These are phyloP conservation scores for Gallirallus australis DNA, from an alignment of 2,797 vertebrate species.

Conservation along the genomic window DNA sequence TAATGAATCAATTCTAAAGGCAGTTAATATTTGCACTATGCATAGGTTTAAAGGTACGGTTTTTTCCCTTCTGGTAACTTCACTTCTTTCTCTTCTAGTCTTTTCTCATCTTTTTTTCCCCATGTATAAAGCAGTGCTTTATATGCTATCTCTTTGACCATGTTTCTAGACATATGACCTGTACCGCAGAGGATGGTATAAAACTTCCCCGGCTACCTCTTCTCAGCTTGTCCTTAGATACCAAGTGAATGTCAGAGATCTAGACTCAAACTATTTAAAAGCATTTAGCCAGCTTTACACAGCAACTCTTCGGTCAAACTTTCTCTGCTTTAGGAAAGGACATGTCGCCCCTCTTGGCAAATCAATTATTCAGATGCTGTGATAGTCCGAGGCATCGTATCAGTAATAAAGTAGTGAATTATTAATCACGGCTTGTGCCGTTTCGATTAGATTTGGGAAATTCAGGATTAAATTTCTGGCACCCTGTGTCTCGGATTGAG, in stretches of 20 bases:
- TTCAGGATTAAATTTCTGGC: slow-evolving; percentile 79
- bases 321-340: slow-evolving; percentile 71
- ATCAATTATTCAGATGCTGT: slow-evolving; percentile 80
- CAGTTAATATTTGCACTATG: background rate
- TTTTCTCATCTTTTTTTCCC: background rate
- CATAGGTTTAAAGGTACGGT: background rate
- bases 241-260: slow-evolving; percentile 48
- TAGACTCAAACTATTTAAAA: slow-evolving; percentile 58
- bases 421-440: slow-evolving; percentile 75
- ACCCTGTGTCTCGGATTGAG: slow-evolving; percentile 71
- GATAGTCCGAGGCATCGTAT: slow-evolving; percentile 76
- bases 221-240: slow-evolving; percentile 23
- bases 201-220: background rate
- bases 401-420: slow-evolving; percentile 81
- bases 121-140: background rate
- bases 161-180: background rate
- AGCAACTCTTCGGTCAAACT: slow-evolving; percentile 63
- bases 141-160: background rate
- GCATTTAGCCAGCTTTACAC: slow-evolving; percentile 57
- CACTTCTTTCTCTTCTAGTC: background rate
- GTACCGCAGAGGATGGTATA: background rate
- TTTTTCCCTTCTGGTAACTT: background rate
- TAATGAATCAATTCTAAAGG: background rate
- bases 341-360: slow-evolving; percentile 64
- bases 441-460: slow-evolving; percentile 80